A percentile compares a stretch with the other conserved stretches of the same genome.
phyloP scores from a whole-genome alignment of 1,140 invertebrate genomes.

The Hydropsyche tenuis region DNA sequence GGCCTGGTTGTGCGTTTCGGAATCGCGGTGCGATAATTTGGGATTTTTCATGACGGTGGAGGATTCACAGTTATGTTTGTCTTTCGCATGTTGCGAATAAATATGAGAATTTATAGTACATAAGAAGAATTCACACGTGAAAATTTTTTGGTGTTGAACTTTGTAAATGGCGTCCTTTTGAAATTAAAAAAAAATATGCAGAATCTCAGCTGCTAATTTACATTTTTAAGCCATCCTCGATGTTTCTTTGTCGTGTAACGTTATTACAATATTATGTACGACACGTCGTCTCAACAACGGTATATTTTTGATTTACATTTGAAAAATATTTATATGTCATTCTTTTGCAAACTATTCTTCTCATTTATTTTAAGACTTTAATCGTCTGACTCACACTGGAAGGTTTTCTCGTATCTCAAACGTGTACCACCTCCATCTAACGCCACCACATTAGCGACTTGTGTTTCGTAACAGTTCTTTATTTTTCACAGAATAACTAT shows the following conservation, averaged over 20 bases:
- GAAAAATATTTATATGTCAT: background rate
- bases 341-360: background rate
- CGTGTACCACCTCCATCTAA: conserved; percentile 22
- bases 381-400: conserved; percentile 7
- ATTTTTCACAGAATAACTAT: conserved; percentile 2
- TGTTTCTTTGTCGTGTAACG: background rate
- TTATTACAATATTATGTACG: background rate
- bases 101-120: no score
- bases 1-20: no score
- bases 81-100: no score
- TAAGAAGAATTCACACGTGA: no score
- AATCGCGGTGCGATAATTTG: no score
- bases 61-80: no score
- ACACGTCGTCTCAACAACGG: background rate
- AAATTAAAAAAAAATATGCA: no score
- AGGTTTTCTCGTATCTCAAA: conserved; percentile 26
- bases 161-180: no score
- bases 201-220: background rate
- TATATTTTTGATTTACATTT: background rate
- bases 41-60: no score
- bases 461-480: conserved; percentile 13
- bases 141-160: no score
- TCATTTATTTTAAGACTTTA: background rate
- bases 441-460: conserved; percentile 22
- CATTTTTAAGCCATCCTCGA: background rate